Base-by-base conservation (phyloP, 92 coral and sea anemone species). In the Phenganax stokvisi region DNA sequence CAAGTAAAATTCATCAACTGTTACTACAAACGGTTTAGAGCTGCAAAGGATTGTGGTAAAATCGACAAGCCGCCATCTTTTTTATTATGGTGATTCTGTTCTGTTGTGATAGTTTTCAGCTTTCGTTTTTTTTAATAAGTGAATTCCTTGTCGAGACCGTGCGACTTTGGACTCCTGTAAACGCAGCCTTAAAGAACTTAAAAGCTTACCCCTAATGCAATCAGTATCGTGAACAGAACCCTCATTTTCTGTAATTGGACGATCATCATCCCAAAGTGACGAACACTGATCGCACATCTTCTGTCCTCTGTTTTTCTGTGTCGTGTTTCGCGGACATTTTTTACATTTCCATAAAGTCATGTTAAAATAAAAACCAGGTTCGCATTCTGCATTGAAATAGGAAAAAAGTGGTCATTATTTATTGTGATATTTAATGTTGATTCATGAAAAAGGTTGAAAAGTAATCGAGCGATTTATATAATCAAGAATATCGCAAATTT, bases 261-360 rank as follows among this genome's bases (percentile, higher is more conserved):
- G 51, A 57, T 56, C 51, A 20, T 20, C 25, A 20, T 20, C 25
- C 25, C 25, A 20, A 20, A 20, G 25, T 10, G 71, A 17, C 27
- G 44, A 51, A 15, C 80, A 75, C 53, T 3, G 56, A 8, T 7
- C 12, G 12, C 80, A 75, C 9, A 20, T 44, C 6, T 20, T 27
- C 54, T 56, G 80, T 55, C 80, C 80, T 10, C 3, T 75, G 66
- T 56, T 75, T 6, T 20, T 12, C 13, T 75, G 80, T 51, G 80
- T 75, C 51, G 37, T 56, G 80, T 75, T 75, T 58, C 80, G 80
- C 10, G 65, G 67, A 57, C 80, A 75, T 17, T 75, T 75, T 20
- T 16, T 2, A 66, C 80, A 75, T 8, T 56, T 75, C 61, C 78
- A 54, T 31, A 57, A 73, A 13, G 51, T 7, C 56, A 20, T 56